Evolutionary conservation across 1,140 invertebrate genomes (phyloP).

Genomic region (Drosophila sucinea): DNA sequence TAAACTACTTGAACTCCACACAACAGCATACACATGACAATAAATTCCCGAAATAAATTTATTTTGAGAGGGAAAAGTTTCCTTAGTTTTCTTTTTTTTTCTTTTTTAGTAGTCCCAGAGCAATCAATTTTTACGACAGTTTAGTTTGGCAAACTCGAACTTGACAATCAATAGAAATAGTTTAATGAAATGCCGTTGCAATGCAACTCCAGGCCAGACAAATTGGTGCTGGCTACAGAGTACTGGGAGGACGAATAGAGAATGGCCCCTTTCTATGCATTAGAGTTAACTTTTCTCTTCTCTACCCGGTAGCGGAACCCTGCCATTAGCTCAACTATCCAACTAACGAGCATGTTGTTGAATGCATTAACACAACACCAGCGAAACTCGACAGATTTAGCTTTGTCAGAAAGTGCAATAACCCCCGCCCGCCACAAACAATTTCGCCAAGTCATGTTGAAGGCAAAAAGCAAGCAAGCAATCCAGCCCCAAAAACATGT

Average conservation of each 20-base stretch:
- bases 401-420: conserved; percentile 35
- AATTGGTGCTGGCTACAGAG: neutral
- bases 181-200: conserved; percentile 49
- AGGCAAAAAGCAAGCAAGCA: conserved; percentile 1
- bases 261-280: neutral
- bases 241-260: neutral
- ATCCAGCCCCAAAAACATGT: neutral
- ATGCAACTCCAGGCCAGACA: neutral
- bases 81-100: conserved; percentile 11
- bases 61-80: conserved; percentile 27
- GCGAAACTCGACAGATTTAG: conserved; percentile 6
- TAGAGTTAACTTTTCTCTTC: neutral
- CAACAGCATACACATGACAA: conserved; percentile 31
- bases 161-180: conserved; percentile 61
- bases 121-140: conserved; percentile 61
- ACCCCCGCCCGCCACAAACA: conserved; percentile 31
- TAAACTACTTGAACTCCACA: conserved; percentile 37
- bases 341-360: conserved; percentile 47
- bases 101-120: conserved; percentile 17
- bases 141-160: conserved; percentile 43
- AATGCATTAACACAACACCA: conserved; percentile 38
- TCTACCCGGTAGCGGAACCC: conserved; percentile 35
- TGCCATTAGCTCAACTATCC: conserved; percentile 28
- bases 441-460: conserved; percentile 47
- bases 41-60: conserved; percentile 52